phyloP scores from a whole-genome alignment of 2,888 invertebrate species.

The Scaptomyza polygonia region DNA sequence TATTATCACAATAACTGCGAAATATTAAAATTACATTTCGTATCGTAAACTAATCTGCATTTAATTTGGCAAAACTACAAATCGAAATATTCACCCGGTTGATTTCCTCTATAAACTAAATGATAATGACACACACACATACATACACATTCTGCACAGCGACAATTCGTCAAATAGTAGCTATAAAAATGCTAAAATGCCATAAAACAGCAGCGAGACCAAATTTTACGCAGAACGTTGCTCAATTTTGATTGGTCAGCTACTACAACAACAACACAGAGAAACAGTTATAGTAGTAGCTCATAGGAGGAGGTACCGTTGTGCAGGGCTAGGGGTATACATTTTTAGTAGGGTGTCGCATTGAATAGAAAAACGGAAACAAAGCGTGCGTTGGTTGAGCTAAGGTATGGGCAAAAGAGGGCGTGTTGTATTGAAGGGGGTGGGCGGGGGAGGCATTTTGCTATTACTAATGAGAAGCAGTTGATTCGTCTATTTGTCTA shows the following conservation, averaged over 20 bases:
- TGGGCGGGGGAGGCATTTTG: conserved; percentile 26
- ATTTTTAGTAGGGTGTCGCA: conserved; percentile 44
- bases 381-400: conserved; percentile 44
- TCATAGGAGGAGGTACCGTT: neutral
- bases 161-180: conserved; percentile 11
- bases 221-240: conserved; percentile 21
- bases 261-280: neutral
- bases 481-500: conserved; percentile 46
- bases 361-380: conserved; percentile 58
- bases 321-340: neutral
- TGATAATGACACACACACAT: neutral
- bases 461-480: conserved; percentile 70
- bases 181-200: conserved; percentile 22
- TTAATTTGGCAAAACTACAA: neutral
- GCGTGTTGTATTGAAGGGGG: neutral
- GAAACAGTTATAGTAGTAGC: too few relatives aligned
- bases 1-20: too few relatives aligned
- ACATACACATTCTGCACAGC: neutral
- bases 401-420: neutral
- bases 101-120: neutral
- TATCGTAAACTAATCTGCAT: neutral
- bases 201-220: conserved; percentile 19
- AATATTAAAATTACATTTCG: neutral
- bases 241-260: conserved; percentile 57
- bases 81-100: neutral